Conservation (phyloP, 30 jellyfish, hydroid and myxozoan species). For the Sanderia malayensis region DNA sequence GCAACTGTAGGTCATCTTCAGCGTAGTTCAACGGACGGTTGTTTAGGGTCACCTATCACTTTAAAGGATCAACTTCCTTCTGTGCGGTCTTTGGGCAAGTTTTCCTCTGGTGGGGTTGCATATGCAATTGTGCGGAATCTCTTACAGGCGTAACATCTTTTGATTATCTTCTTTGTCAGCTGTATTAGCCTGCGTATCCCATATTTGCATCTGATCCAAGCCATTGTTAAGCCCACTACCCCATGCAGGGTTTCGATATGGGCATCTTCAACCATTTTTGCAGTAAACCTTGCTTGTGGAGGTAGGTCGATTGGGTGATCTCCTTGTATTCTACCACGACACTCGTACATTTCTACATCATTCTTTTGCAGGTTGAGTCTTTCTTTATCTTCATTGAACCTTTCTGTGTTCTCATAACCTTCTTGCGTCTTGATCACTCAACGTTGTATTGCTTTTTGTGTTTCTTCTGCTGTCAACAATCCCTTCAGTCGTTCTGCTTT, state of each 20-base stretch:
- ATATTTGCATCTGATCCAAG: background rate
- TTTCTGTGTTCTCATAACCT: slow-evolving; percentile 5
- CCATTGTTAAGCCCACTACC: slow-evolving; percentile 26
- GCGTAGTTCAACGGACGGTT: slow-evolving; percentile 41
- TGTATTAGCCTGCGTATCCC: slow-evolving; percentile 13
- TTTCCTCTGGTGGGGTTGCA: background rate
- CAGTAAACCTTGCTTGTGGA: background rate
- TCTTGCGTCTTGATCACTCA: slow-evolving; percentile 34
- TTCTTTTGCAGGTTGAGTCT: slow-evolving; percentile 11
- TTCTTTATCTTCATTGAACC: background rate
- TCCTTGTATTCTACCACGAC: slow-evolving; percentile 48
- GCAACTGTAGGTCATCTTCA: slow-evolving; percentile 50
- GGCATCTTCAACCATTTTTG: slow-evolving; percentile 22
- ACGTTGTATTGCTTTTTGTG: background rate
- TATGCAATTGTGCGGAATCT: background rate
- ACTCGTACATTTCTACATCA: background rate
- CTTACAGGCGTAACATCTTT: slow-evolving; percentile 25
- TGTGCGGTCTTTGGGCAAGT: background rate
- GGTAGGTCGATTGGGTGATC: slow-evolving; percentile 24
- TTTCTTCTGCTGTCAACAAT: slow-evolving; percentile 59
- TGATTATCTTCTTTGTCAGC: background rate
- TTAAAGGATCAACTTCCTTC: background rate
- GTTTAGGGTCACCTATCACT: slow-evolving; percentile 17
- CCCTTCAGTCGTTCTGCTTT: slow-evolving; percentile 28
- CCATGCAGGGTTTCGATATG: slow-evolving; percentile 3